Evolutionary conservation across 2,888 invertebrate species (phyloP).

Genomic region (Amblyjoppa fuscipennis): DNA sequence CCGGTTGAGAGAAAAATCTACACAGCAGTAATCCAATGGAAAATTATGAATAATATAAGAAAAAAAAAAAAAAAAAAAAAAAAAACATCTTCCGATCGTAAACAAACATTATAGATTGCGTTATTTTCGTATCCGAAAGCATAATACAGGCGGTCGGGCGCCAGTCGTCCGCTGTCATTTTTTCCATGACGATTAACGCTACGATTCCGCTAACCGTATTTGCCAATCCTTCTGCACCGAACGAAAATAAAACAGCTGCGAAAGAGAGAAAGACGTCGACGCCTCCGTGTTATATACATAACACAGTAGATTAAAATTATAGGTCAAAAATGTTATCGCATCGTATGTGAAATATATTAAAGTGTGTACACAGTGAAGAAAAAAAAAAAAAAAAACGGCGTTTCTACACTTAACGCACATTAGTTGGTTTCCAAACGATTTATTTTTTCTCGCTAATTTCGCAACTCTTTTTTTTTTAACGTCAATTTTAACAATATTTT

Average conservation of each 20-base stretch:
- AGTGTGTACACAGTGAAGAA: neutral
- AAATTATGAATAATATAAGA: neutral
- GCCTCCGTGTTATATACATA: constrained; percentile 36
- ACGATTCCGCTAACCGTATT: constrained; percentile 26
- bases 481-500: neutral
- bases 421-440: neutral
- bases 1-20: neutral
- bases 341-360: constrained; percentile 48
- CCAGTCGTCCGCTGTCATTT: constrained; percentile 28
- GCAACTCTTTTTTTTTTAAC: neutral
- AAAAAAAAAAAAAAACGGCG: neutral
- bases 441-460: neutral
- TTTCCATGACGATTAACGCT: constrained; percentile 40
- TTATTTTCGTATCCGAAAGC: constrained; percentile 45
- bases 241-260: neutral
- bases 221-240: constrained; percentile 19
- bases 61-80: neutral
- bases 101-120: constrained; percentile 48
- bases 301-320: constrained; percentile 58
- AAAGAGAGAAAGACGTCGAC: constrained; percentile 5
- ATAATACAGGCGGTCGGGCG: neutral
- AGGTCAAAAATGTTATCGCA: constrained; percentile 68
- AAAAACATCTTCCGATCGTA: neutral
- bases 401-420: neutral
- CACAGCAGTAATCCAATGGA: neutral